Evolutionary conservation across 1,140 invertebrate species (phyloP), one percentile per base, ranked within the genome.

Genomic region (Euura saliciscinereae): DNA sequence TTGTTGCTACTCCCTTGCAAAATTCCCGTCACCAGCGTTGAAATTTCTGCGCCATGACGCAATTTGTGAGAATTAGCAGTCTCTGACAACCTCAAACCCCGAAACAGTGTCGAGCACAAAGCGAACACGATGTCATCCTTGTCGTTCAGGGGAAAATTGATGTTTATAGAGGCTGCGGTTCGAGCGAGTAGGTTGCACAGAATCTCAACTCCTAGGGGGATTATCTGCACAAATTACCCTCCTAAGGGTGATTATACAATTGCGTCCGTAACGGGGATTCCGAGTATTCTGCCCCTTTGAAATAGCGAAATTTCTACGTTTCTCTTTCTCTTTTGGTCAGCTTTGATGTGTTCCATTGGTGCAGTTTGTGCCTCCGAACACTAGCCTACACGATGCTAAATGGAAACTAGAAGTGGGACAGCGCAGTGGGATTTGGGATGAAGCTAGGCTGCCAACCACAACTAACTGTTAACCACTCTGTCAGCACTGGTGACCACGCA

Each of bases 401-500:
- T 11, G 51, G 51, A 59, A 59, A 59, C 51, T 3, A 2, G 13
- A n/a, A n/a, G 51, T 59, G 3, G 51, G 3, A 59, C 51, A 59
- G 51, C 13, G 51, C 51, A n/a, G 13, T 28, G 13, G 51, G 51
- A 59, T 59, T 3, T 11, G 51, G 51, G 51, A 59, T 59, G 5
- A 59, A 59, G 51, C 51, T 8, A n/a, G 51, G 13, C 51, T 59
- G 10, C 5, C 51, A 59, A 59, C 51, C 51, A 59, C 51, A 59
- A 59, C 3, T 59, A 59, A 59, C 51, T 59, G 51, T 59, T 59
- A 59, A 59, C 51, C 51, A n/a, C 51, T 3, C 5, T 59, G 51
- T 59, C 51, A 59, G 51, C 51, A 59, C 51, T 59, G 51, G 28
- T n/a, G 51, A 59, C 51, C 51, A 59, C 51, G 51, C 6, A n/a